These are phyloP conservation scores for Hypercompe scribonia DNA, from an alignment of 2,888 invertebrate genomes.

Conservation along the genomic window DNA sequence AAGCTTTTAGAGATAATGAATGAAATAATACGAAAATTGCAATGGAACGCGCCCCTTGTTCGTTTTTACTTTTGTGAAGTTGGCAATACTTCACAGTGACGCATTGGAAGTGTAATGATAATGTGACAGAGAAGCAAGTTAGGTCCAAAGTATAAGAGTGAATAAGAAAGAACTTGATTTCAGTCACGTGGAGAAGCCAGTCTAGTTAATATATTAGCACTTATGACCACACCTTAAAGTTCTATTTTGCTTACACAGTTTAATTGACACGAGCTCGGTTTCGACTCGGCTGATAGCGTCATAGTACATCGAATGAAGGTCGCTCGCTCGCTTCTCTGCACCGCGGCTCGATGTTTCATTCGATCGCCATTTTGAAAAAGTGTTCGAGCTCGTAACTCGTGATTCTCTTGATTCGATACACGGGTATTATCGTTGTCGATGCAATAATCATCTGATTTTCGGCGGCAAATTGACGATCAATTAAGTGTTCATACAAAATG, in stretches of 20 bases:
- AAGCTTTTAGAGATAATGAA: background rate
- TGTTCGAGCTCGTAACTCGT: slow-evolving; percentile 53
- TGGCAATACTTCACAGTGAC: slow-evolving; percentile 44
- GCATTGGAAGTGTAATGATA: slow-evolving; percentile 21
- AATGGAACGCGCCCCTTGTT: slow-evolving; percentile 49
- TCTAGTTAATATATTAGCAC: background rate
- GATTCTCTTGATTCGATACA: slow-evolving; percentile 76
- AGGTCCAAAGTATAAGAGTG: background rate
- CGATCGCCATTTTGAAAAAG: slow-evolving; percentile 72
- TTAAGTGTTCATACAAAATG: slow-evolving; percentile 68
- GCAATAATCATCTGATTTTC: slow-evolving; percentile 62
- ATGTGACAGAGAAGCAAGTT: slow-evolving; percentile 32
- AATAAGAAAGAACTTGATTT: slow-evolving; percentile 28
- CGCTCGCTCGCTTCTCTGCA: slow-evolving; percentile 44
- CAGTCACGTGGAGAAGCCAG: slow-evolving; percentile 30
- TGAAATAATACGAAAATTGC: background rate
- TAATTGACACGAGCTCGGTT: slow-evolving; percentile 15
- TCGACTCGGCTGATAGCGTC: slow-evolving; percentile 34
- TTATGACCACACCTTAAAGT: rapidly evolving
- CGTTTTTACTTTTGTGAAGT: slow-evolving; percentile 37
- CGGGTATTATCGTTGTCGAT: slow-evolving; percentile 66
- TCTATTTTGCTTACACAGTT: slow-evolving; percentile 1
- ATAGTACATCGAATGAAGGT: slow-evolving; percentile 63
- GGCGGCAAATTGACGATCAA: slow-evolving; percentile 69
- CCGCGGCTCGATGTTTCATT: slow-evolving; percentile 64